Percentiles rank a stretch among this genome's conserved stretches.
Conservation (phyloP, 1,140 invertebrate species). For the Pseudomyrmex pallidus region DNA sequence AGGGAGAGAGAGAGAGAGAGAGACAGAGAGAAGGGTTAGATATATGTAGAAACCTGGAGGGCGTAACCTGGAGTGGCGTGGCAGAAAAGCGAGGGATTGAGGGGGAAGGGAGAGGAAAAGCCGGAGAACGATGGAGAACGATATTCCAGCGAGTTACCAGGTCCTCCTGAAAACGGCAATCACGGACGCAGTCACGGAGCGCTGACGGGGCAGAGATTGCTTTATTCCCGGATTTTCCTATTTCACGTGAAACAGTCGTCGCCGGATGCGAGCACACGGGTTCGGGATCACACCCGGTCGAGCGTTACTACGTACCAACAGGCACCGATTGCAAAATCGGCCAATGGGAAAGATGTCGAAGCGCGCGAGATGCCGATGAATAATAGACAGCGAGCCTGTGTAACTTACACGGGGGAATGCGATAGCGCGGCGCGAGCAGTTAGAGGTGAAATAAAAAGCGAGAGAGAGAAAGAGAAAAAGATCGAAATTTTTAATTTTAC, state of each 20-base stretch:
- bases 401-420: too few relatives aligned
- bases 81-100: background rate
- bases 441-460: background rate
- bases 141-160: constrained; percentile 35
- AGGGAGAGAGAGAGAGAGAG: background rate
- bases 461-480: background rate
- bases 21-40: background rate
- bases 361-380: constrained; percentile 20
- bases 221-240: constrained; percentile 55
- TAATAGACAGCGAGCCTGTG: constrained; percentile 10
- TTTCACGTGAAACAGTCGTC: constrained; percentile 52
- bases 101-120: too few relatives aligned
- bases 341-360: constrained; percentile 32
- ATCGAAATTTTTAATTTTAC: background rate
- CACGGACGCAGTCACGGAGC: constrained; percentile 42
- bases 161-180: constrained; percentile 56
- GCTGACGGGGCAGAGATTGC: constrained; percentile 60
- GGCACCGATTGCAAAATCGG: constrained; percentile 27
- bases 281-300: background rate
- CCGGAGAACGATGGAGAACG: constrained; percentile 14
- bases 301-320: background rate
- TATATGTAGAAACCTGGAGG: too few relatives aligned
- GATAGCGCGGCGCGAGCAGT: too few relatives aligned
- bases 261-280: constrained; percentile 14
- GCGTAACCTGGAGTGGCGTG: background rate